Conservation (phyloP, 1,140 invertebrate species). For the Tetramorium alpestre region DNA sequence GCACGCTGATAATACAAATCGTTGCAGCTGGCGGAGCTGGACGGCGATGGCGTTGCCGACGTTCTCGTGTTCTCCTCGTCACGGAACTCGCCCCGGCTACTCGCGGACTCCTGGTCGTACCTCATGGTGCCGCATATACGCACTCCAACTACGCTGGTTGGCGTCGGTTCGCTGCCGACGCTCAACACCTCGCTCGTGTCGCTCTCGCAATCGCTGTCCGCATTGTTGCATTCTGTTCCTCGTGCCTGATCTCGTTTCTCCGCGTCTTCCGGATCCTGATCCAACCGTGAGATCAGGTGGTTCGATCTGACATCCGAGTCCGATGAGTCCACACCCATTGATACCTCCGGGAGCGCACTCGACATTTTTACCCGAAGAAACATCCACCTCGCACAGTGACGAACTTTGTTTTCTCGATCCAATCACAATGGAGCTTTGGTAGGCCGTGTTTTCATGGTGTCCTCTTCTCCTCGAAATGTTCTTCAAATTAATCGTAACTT, state of each 20-base stretch:
- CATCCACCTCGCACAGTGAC: constrained; percentile 17
- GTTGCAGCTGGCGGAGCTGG: constrained; percentile 80
- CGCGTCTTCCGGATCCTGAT: constrained; percentile 57
- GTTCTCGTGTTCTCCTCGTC: constrained; percentile 80
- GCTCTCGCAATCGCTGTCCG: constrained; percentile 82
- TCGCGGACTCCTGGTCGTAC: constrained; percentile 71
- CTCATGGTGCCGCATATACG: constrained; percentile 67
- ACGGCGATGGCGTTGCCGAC: constrained; percentile 81
- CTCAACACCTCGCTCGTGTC: constrained; percentile 85
- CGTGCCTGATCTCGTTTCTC: constrained; percentile 64
- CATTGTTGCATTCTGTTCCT: constrained; percentile 47
- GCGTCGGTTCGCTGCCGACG: constrained; percentile 87
- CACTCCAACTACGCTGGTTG: constrained; percentile 76
- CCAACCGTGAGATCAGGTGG: constrained; percentile 38
- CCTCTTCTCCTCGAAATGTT: not conserved
- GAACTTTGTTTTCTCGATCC: not conserved
- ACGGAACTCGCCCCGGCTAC: constrained; percentile 75
- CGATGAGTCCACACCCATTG: constrained; percentile 54
- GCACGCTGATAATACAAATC: constrained; percentile 73
- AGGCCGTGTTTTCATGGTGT: constrained; percentile 31
- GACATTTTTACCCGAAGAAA: constrained; percentile 58
- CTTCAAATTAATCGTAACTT: not conserved
- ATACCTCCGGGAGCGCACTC: constrained; percentile 47
- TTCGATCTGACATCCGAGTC: constrained; percentile 64
- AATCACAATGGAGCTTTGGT: constrained; percentile 29